Base-by-base conservation (phyloP, 2,888 invertebrate genomes). In the Spialia ferax region DNA sequence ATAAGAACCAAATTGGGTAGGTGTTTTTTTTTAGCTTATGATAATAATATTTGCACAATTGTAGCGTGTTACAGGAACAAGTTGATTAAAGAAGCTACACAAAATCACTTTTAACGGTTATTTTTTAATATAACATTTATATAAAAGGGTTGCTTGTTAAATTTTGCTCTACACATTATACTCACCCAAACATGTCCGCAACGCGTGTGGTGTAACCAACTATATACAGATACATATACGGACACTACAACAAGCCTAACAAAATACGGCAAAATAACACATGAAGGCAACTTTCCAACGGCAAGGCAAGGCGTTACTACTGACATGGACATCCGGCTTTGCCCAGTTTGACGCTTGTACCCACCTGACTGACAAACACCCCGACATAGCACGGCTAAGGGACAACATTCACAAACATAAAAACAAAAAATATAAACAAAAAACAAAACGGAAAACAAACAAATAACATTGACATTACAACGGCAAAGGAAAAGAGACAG, bases 181-280 rank as follows among this genome's bases (percentile, higher is more conserved):
- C 92, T 92, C 80, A 91, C 92, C 92, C 91, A 75, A 59, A 54
- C 22, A 70, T n/a, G 70, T 80, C 76, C 71, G 82, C 78, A 56
- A 71, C 80, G 74, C 45, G 18, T 48, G 77, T 76, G 70, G 74
- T 75, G 76, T 76, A 76, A 32, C 77, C 80, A 67, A 78, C 84
- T 88, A 86, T 84, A 84, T 87, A 90, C 87, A 89, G 73, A 76
- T 82, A 82, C 75, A 78, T 66, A 69, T 82, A 83, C 75, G 79
- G 86, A 88, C 85, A 86, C 91, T 91, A 91, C 92, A 86, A 84
- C 87, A 93, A 93, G 93, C 93, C 93, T 92, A 91, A 85, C 89
- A 82, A 77, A 82, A 70, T 75, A 88, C 89, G 92, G 92, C 93
- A 93, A 92, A 87, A 83, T 81, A 92, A 91, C 84, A 90, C 87